Base-by-base conservation (phyloP, 2,113 vertebrate genomes). In the Varanus komodoensis region DNA sequence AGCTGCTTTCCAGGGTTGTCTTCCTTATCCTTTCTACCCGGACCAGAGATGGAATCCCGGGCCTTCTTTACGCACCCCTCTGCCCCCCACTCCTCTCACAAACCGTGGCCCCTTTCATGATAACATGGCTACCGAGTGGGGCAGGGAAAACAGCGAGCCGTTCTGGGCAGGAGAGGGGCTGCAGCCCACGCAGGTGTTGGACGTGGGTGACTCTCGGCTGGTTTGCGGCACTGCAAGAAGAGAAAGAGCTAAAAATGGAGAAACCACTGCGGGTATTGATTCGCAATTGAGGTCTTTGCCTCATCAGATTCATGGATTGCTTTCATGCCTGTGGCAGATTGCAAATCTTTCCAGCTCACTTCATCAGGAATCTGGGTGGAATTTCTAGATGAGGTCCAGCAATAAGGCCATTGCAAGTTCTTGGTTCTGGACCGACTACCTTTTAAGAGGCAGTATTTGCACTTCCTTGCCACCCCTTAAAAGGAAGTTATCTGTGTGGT, bases 241-340 rank as follows among this genome's bases (percentile, higher is more conserved):
- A n/a, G 57, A 86, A 94, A 92, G 89, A 87, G 81, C 87, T 91
- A 84, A 89, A 91, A 27, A 87, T 91, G 94, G 91, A 92, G 11
- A 95, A 94, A 94, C 89, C 54, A 21, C 8, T 17, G 68, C 0
- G 38, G 69, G 92, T 96, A 95, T 95, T 93, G 93, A 92, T 92
- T 95, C 95, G 90, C 94, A 89, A 89, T 92, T 93, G 93, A 95
- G 95, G 93, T 92, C 90, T 71, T 0, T 2, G 81, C 91, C 92
- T 92, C 71, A 25, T 4, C 73, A 89, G 80, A 88, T 50, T 89
- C 89, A 19, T 69, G 90, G 89, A 93, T 94, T 94, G 88, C 87
- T 96, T 95, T 95, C 93, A 92, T 73, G 84, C 89, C 57, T 0
- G 1, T 75, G 87, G 89, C 92, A 91, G 88, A 87, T 84, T 93